Evolutionary conservation across 1,140 invertebrate species (phyloP).

Genomic region (Ectropis grisescens): DNA sequence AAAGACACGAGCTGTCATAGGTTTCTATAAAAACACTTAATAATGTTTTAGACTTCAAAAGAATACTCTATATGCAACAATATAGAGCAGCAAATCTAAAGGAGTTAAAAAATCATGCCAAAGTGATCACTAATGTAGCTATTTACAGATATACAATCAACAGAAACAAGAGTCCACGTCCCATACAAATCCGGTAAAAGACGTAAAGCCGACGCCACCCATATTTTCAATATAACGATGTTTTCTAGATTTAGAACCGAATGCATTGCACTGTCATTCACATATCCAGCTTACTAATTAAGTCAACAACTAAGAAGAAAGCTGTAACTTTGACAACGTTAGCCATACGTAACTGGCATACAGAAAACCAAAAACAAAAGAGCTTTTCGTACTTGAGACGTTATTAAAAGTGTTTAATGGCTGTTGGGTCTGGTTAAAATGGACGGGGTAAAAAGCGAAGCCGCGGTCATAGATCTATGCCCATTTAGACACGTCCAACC

Average conservation of each 20-base stretch:
- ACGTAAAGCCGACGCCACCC: conserved; percentile 26
- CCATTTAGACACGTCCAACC: conserved; percentile 61
- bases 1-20: too few species aligned
- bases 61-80: too few species aligned
- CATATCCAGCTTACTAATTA: conserved; percentile 68
- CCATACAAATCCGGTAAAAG: conserved; percentile 3
- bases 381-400: conserved; percentile 8
- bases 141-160: too few species aligned
- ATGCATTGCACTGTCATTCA: conserved; percentile 65
- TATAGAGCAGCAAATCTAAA: too few species aligned
- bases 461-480: conserved; percentile 60
- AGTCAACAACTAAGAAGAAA: conserved; percentile 61
- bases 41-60: too few species aligned
- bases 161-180: too few species aligned
- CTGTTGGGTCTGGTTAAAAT: conserved; percentile 24
- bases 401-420: too few species aligned
- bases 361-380: conserved; percentile 23
- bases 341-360: conserved; percentile 52
- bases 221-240: conserved; percentile 56
- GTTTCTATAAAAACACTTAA: too few species aligned
- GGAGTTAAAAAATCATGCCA: too few species aligned
- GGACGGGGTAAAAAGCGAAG: conserved; percentile 36
- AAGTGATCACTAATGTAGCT: too few species aligned
- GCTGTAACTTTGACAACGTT: conserved; percentile 65
- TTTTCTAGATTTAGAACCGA: conserved; percentile 42